These are phyloP conservation scores for Fringilla coelebs DNA, from an alignment of 2,797 vertebrate species.

Conservation along the genomic window DNA sequence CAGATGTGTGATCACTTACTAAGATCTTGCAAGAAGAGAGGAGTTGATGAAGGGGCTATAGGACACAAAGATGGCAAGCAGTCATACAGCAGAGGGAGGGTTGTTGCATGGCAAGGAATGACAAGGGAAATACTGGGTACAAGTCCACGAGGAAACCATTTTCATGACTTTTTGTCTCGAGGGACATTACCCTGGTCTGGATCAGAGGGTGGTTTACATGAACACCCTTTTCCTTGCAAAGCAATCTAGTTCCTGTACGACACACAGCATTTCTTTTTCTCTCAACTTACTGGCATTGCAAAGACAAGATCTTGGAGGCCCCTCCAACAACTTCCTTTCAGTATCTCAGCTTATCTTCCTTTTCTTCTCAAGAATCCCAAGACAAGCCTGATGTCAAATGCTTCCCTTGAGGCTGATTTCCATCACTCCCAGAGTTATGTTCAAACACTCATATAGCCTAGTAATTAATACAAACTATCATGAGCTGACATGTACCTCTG, in stretches of 20 bases:
- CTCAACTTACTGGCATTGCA: neutral
- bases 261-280: neutral
- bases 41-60: neutral
- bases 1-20: neutral
- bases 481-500: constrained; percentile 47
- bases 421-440: neutral
- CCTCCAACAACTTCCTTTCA: neutral
- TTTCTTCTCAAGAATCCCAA: constrained; percentile 16
- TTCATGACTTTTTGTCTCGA: neutral
- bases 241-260: neutral
- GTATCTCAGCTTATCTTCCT: neutral
- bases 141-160: neutral
- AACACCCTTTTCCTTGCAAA: neutral
- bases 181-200: neutral
- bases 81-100: neutral
- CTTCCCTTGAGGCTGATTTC: constrained; percentile 18
- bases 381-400: constrained; percentile 20
- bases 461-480: constrained; percentile 47
- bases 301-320: neutral
- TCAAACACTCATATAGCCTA: constrained; percentile 11
- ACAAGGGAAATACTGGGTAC: neutral
- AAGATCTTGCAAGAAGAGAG: neutral
- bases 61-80: neutral
- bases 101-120: neutral
- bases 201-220: neutral